phyloP scores from a whole-genome alignment of 64 coral and sea anemone genomes.

The Astreopora myriophthalma region DNA sequence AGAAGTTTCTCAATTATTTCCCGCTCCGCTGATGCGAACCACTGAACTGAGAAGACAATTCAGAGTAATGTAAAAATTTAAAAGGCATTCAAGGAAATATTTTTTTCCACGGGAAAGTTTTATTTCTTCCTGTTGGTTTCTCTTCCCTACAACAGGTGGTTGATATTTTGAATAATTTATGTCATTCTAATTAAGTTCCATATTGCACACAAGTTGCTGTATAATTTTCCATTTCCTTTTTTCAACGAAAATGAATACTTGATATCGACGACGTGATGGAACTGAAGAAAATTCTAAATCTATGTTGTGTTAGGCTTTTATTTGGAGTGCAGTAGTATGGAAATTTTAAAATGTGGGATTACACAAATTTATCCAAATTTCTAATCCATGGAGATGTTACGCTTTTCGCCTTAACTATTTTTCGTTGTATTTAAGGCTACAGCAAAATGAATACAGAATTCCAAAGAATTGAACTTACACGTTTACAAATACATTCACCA shows the following conservation, averaged over 20 bases:
- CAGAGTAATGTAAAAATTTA: not conserved
- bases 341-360: not conserved
- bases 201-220: conserved; percentile 19
- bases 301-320: no score
- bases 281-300: not conserved
- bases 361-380: not conserved
- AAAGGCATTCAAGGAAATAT: not conserved
- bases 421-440: not conserved
- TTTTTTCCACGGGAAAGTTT: not conserved
- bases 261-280: not conserved
- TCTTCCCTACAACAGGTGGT: conserved; percentile 78
- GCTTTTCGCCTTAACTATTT: not conserved
- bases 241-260: not conserved
- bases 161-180: conserved; percentile 82
- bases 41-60: not conserved
- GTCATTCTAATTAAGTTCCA: conserved; percentile 64
- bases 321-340: not conserved
- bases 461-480: not conserved
- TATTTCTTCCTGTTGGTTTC: conserved; percentile 65
- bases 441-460: no score
- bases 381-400: not conserved
- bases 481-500: not conserved
- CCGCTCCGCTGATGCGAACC: not conserved
- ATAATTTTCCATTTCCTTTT: conserved; percentile 15
- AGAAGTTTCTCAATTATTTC: not conserved